Percentiles rank a stretch among this genome's conserved stretches.
Evolutionary conservation across 30 jellyfish, hydroid and myxozoan genomes (phyloP).

Genomic region (Aurelia sp.): DNA sequence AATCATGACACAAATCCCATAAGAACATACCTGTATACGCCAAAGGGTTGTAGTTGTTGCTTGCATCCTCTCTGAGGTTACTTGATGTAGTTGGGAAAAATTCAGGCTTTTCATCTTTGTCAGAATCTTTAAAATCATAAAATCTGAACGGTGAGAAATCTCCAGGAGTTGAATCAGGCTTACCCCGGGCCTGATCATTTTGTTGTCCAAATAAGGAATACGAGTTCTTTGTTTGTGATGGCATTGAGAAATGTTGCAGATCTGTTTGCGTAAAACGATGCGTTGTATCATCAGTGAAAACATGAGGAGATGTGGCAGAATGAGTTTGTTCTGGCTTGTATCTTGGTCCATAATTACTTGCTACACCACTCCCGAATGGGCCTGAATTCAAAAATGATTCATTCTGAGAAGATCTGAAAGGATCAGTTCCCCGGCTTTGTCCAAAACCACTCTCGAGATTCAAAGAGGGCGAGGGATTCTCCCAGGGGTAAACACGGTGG

Average conservation of each 20-base stretch:
- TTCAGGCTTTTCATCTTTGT: background rate
- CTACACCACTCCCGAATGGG: no score
- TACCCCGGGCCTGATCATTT: background rate
- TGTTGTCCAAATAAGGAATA: conserved; percentile 19
- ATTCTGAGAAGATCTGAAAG: background rate
- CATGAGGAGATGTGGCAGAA: conserved; percentile 57
- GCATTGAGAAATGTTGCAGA: background rate
- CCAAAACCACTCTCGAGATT: background rate
- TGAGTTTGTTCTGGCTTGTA: conserved; percentile 34
- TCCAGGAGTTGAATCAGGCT: background rate
- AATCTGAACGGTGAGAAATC: conserved; percentile 30
- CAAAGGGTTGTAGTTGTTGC: conserved; percentile 15
- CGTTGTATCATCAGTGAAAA: conserved; percentile 28
- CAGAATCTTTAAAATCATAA: conserved; percentile 19
- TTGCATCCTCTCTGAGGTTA: background rate
- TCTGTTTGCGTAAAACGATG: conserved; percentile 55
- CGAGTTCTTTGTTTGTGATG: background rate
- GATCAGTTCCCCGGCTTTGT: conserved; percentile 3
- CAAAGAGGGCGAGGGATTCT: conserved; percentile 30
- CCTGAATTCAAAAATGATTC: background rate
- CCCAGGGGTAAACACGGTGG: conserved; percentile 62
- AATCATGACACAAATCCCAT: background rate
- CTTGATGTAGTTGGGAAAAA: background rate
- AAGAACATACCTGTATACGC: conserved; percentile 13
- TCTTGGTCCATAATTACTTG: background rate